Evolutionary conservation across 2,888 invertebrate species (phyloP), one percentile per base, ranked within the genome.

Genomic region (Callyntrura guangdongensis): DNA sequence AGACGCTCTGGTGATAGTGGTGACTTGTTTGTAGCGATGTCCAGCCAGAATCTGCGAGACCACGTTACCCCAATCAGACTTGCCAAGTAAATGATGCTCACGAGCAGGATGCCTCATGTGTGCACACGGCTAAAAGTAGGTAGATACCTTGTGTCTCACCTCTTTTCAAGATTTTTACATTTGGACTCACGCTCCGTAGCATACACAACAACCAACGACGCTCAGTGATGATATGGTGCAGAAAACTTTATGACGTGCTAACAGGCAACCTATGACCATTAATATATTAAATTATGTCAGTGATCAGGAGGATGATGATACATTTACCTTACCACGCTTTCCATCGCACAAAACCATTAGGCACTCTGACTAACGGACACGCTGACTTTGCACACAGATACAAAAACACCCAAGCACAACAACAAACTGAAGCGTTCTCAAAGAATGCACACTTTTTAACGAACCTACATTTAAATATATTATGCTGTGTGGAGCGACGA

Each of bases 261-360:
- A 83, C 83, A 83, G 61, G 83, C 83, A 84, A 84, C 84, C 72
- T 85, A 56, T 72, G 85, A 85, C 85, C 85, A 85, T 36, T 74
- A 85, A 72, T 85, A 69, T 69, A 84, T 69, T 84, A 84, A 53
- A 85, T 74, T 72, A 85, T 85, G 85, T 59, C 85, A 85, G 69
- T 59, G 59, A 59, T 59, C 56, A 59, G 0, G 81, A 59, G 0
- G 59, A 59, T 25, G 81, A 47, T 56, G 81, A 81, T 81, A 59
- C 36, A 59, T 17, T 59, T 59, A 45, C 6, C n/a, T 59, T 49
- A 47, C 56, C 49, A 17, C 17, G 59, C 17, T 59, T 59, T 11
- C 17, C 77, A 20, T 11, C 59, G 27, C 59, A 81, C 81, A 81
- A 59, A 36, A 11, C 56, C 59, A 81, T 81, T 81, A 81, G 81